Conservation (phyloP, 2,797 vertebrate species). For the Phalanger gymnotis region DNA sequence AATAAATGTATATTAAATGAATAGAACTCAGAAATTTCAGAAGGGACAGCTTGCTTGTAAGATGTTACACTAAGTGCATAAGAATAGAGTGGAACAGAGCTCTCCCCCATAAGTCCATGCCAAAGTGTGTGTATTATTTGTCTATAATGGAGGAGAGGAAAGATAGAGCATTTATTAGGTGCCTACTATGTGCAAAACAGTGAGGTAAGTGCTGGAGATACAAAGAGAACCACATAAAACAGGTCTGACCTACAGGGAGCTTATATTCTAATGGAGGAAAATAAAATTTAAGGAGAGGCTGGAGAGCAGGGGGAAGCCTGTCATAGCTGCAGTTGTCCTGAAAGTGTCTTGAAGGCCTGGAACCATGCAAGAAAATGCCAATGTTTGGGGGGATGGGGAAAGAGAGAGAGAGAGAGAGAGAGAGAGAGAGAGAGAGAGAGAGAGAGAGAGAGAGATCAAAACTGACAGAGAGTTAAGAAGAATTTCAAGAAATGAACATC, state of each 20-base stretch:
- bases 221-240: background rate
- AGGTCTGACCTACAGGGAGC: background rate
- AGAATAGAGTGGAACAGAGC: background rate
- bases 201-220: background rate
- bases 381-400: background rate
- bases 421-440: too few species aligned
- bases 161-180: background rate
- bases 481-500: constrained; percentile 48
- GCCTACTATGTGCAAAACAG: background rate
- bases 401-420: too few species aligned
- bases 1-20: background rate
- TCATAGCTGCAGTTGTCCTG: background rate
- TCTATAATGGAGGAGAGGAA: background rate
- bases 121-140: background rate
- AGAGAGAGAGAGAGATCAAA: background rate
- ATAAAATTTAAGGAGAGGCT: background rate
- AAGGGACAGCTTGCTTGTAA: background rate
- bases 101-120: background rate
- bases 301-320: background rate
- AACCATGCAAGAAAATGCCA: background rate
- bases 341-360: background rate
- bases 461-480: background rate
- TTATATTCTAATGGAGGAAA: background rate
- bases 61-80: background rate
- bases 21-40: background rate